Base-by-base conservation (phyloP, 1,140 invertebrate species). In the Magallana gigas region DNA sequence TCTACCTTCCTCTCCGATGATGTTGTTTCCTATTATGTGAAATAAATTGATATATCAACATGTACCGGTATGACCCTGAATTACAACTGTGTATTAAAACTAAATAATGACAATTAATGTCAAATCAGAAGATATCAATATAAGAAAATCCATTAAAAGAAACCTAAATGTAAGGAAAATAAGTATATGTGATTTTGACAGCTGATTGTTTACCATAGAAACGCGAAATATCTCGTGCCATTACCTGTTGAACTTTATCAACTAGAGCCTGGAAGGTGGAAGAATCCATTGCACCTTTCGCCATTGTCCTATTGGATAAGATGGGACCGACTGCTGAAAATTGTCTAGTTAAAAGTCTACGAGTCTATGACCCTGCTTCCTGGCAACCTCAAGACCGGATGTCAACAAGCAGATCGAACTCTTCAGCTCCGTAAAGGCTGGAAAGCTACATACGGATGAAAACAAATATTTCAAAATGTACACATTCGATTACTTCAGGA, bases 1-100 rank as follows among this genome's bases (percentile, higher is more conserved):
- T 94, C 92, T 36, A 94, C 87, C 86, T 94, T 94, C 57, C 91
- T 93, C 48, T 91, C 89, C 68, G 88, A 85, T 11, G 90, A 92
- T 85, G 87, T 91, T 56, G 94, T 93, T 90, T 94, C 92, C 94
- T 94, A 86, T 23, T 23, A 64, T n/a, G 57, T 56, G 16, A 36
- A 83, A 84, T 83, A 3, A 64, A 64, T 64, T 14, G 14, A 64
- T 18, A 64, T 64, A 64, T 48, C 36, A 23, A 23, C 23, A 48
- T 48, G 36, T 48, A 48, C 36, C 3, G 36, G 36, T 48, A 48
- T 2, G 36, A 48, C 36, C 36, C 36, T 48, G 36, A 48, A 48
- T 48, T 2, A 48, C 0, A 48, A 48, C 3, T 48, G 36, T 48
- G 2, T 48, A 48, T 48, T 48, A 48, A 48, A 48, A 48, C 36